phyloP scores from a whole-genome alignment of 2,113 vertebrate species.

The Ciconia stormi region DNA sequence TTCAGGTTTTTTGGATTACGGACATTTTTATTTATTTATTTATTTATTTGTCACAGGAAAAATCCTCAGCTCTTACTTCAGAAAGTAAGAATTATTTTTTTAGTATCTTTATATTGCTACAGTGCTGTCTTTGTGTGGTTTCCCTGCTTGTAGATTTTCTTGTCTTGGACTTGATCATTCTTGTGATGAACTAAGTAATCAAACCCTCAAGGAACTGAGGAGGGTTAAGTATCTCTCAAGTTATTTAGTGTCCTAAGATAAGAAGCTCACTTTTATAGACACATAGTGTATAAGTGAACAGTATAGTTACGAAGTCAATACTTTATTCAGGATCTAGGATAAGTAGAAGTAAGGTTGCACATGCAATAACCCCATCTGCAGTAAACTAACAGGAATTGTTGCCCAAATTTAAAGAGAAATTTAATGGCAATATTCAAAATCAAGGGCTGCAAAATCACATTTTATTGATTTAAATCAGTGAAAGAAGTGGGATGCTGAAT shows the following conservation, averaged over 20 bases:
- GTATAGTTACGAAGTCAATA: neutral
- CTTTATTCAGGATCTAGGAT: neutral
- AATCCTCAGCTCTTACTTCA: neutral
- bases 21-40: neutral
- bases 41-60: neutral
- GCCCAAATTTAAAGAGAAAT: neutral
- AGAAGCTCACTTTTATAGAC: neutral
- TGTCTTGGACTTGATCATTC: neutral
- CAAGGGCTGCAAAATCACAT: neutral
- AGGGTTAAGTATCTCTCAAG: neutral
- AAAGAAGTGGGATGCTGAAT: neutral
- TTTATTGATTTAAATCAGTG: neutral
- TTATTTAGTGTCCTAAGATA: neutral
- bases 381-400: neutral
- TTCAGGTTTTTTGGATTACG: neutral
- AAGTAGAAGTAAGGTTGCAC: neutral
- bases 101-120: neutral
- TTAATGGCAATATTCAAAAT: neutral
- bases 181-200: neutral
- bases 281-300: neutral
- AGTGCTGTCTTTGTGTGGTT: neutral
- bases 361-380: neutral
- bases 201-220: neutral
- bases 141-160: neutral
- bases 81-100: neutral